These are phyloP conservation scores for Pampus argenteus DNA, from an alignment of 2,797 vertebrate genomes.

Conservation along the genomic window DNA sequence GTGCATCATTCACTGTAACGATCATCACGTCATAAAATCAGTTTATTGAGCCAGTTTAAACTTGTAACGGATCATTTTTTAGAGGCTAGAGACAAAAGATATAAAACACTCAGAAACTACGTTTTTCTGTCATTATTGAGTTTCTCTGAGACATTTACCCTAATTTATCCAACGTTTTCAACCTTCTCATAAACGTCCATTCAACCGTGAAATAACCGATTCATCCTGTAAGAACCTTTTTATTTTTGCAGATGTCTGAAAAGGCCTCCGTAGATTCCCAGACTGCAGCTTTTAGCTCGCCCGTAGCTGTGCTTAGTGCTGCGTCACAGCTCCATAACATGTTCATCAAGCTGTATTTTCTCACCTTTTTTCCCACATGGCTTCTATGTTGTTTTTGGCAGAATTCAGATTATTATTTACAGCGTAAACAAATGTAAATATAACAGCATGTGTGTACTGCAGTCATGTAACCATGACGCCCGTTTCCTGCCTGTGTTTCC, in stretches of 20 bases:
- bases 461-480: conserved; percentile 36
- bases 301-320: conserved; percentile 27
- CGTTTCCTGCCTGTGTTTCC: conserved; percentile 34
- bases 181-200: too few relatives aligned
- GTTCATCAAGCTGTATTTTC: neutral
- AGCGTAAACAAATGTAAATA: neutral
- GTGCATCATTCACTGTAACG: too few relatives aligned
- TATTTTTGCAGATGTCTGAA: conserved; percentile 56
- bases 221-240: too few relatives aligned
- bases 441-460: conserved; percentile 34
- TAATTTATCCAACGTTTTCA: too few relatives aligned
- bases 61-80: neutral
- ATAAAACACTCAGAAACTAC: too few relatives aligned
- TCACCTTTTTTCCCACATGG: neutral
- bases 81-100: too few relatives aligned
- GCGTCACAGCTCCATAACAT: conserved; percentile 16
- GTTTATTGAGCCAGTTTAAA: too few relatives aligned
- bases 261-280: conserved; percentile 31
- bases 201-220: too few relatives aligned
- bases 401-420: neutral
- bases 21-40: too few relatives aligned
- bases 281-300: conserved; percentile 22
- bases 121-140: too few relatives aligned
- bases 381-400: neutral
- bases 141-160: too few relatives aligned